Base-by-base conservation (phyloP, 2,888 invertebrate species). In the Ligdia adustata region DNA sequence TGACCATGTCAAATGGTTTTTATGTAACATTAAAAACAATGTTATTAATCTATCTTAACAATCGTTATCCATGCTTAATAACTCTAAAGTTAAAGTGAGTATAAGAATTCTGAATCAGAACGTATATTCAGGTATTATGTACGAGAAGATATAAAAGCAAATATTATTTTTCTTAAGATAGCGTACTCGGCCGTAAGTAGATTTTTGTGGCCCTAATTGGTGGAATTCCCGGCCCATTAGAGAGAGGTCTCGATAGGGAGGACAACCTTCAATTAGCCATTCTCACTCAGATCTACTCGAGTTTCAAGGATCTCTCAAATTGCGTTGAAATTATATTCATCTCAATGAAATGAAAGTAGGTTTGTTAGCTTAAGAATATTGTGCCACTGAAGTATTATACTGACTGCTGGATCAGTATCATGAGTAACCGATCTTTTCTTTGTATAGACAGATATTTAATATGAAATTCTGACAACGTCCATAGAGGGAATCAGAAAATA, bases 221-320 rank as follows among this genome's bases (percentile, higher is more conserved):
- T 29, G 35, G 28, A 37, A 45, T 39, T 38, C 33, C 14, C 38
- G n/a, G 24, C 32, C 26, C 38, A 38, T 38, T 38, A 44, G 32
- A 20, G 32, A 20, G 16, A 39, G 35, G 45, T 45, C 45, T 27
- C 38, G 20, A 39, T 38, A 26, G 37, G 16, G 22, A 15, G 20
- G 34, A 24, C 16, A 31, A 37, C 38, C 38, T 45, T 38, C 38
- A 33, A 39, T 45, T 38, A 45, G 45, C 32, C 39, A 44, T 45
- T 33, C 32, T 26, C 27, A 33, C 38, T 45, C 27, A 20, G 24
- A 38, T 33, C 33, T 33, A 45, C 44, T 45, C 20, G 16, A 31
- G 13, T 20, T 32, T 38, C 45, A 33, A 45, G 45, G 38, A 33
- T 38, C 31, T 37, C 37, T 39, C 35, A 29, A 37, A 38, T 38